Base-by-base conservation (phyloP, 2,797 vertebrate species). In the Sebastes itinus region DNA sequence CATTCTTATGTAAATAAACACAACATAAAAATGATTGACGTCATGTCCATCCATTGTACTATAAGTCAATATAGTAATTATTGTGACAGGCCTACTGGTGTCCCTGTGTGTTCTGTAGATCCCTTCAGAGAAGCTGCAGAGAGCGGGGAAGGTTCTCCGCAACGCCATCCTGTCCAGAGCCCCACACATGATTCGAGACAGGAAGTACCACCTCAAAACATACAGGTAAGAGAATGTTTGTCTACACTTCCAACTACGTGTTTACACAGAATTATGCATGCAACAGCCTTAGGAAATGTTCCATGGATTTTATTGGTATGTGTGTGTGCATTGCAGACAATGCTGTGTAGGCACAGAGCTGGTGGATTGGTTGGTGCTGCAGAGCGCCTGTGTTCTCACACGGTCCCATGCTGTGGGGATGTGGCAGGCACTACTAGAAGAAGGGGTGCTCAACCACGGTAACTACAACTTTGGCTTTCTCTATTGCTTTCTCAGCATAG, bases 101-200 rank as follows among this genome's bases (percentile, higher is more conserved):
- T 77, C 33, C 14, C 20, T 52, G 20, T 69, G 60, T 74, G 69
- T 62, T 69, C 4, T 83, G 55, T 88, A 99, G 98, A 96, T 99
- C 83, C 98, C 98, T 79, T 98, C 98, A 79, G 98, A 99, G 94
- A 99, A 98, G 94, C 97, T 99, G 88, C 97, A 98, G 90, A 96
- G 97, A 90, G 97, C 97, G 73, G 98, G 97, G 77, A 99, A 99
- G 84, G 97, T 97, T 87, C 96, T 99, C 86, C 97, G 98, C 72
- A 98, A 97, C 12, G 94, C 96, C 82, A 97, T 99, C 88, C 96
- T 99, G 66, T 98, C 97, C 83, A 95, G 98, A 93, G 97, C 98
- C 14, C 98, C 98, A 80, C 98, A 99, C 95, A 99, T 99, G 98
- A 99, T 99, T 89, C 96, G 98, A 92, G 98, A 99, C 92, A 96